Evolutionary conservation across 2,113 vertebrate genomes (phyloP).

Genomic region (Tichodroma muraria): DNA sequence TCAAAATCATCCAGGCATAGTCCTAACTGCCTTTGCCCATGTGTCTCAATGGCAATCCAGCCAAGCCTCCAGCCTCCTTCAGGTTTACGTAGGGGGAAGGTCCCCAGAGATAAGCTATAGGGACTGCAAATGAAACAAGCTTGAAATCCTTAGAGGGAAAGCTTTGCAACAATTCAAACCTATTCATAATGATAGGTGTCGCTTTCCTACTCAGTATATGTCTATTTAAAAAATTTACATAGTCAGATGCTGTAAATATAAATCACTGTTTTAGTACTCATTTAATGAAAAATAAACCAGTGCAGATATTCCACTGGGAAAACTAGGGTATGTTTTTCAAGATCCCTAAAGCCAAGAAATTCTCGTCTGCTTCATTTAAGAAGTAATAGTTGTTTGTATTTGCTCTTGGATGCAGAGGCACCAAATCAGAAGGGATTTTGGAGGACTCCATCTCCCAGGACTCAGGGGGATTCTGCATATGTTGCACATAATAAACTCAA

Average conservation of each 20-base stretch:
- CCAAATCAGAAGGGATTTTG: conserved; percentile 24
- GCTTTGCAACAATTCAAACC: background rate
- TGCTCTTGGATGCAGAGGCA: background rate
- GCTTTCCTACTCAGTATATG: background rate
- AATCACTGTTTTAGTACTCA: background rate
- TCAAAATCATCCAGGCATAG: background rate
- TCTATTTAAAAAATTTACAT: background rate
- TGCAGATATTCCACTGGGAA: conserved; percentile 3
- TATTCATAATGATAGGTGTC: background rate
- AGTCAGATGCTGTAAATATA: conserved; percentile 18
- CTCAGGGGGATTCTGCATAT: background rate
- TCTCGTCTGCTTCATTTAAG: conserved; percentile 31
- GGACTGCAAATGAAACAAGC: background rate
- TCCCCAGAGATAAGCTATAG: background rate
- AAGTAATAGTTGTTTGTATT: conserved; percentile 22
- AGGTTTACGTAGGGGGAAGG: background rate
- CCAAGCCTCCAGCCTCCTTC: background rate
- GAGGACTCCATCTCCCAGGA: background rate
- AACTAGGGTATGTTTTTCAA: background rate
- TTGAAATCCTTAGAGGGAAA: background rate
- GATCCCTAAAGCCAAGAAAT: conserved; percentile 13
- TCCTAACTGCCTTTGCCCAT: background rate
- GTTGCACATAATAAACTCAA: background rate
- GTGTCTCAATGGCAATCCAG: background rate
- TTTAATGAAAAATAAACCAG: background rate